Evolutionary conservation across 1,140 invertebrate species (phyloP).

Genomic region (Drosophila parvula): DNA sequence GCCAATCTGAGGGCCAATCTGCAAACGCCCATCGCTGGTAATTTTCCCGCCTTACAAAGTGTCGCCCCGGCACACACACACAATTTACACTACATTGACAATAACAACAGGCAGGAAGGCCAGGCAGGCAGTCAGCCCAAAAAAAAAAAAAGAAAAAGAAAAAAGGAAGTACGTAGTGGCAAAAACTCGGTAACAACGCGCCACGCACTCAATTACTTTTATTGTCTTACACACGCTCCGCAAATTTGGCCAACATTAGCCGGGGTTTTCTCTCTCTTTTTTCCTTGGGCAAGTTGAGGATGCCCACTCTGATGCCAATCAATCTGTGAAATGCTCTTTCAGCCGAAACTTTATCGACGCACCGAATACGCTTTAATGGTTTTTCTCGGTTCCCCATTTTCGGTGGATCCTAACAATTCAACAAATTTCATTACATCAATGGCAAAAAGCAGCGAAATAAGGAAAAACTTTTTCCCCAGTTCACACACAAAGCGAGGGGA

Average conservation of each 20-base stretch:
- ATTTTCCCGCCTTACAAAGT: slow-evolving; percentile 50
- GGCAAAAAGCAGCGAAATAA: slow-evolving; percentile 41
- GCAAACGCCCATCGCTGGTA: slow-evolving; percentile 59
- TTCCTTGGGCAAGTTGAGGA: background rate
- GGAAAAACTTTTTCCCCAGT: slow-evolving; percentile 46
- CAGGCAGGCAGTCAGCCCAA: background rate
- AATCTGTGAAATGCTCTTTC: slow-evolving; percentile 74
- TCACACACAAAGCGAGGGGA: slow-evolving; percentile 11
- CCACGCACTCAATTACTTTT: slow-evolving; percentile 80
- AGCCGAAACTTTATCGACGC: slow-evolving; percentile 59
- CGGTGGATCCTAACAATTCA: slow-evolving; percentile 59
- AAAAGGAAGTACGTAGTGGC: slow-evolving; percentile 16
- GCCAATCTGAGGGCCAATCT: slow-evolving; percentile 69
- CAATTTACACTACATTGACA: slow-evolving; percentile 80
- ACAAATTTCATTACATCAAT: slow-evolving; percentile 76
- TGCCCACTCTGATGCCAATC: slow-evolving; percentile 67
- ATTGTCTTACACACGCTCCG: slow-evolving; percentile 77
- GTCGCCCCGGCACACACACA: slow-evolving; percentile 34
- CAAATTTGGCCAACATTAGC: slow-evolving; percentile 73
- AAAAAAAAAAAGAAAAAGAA: slow-evolving; percentile 15
- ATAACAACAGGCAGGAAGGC: slow-evolving; percentile 41
- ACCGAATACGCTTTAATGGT: slow-evolving; percentile 75
- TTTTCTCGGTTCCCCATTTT: slow-evolving; percentile 44
- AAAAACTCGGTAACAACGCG: slow-evolving; percentile 52
- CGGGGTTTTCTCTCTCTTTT: slow-evolving; percentile 1